Percentiles rank a stretch among this genome's conserved stretches.
These are phyloP conservation scores for Dryobates pubescens DNA, from an alignment of 2,797 vertebrate species.

Conservation along the genomic window DNA sequence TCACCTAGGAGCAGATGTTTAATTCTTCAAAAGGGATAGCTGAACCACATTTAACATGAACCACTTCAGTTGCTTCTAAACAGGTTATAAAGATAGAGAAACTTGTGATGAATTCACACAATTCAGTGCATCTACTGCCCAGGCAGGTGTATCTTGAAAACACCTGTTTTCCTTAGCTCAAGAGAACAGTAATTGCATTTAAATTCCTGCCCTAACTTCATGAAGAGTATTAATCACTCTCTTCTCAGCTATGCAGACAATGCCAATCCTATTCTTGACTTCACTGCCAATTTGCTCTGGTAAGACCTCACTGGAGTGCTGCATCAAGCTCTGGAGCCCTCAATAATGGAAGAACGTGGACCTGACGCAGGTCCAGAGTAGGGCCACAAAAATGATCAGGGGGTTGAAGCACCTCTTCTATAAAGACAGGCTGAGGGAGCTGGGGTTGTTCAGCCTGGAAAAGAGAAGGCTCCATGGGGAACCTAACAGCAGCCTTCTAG, in stretches of 20 bases:
- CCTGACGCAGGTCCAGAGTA: too few relatives aligned
- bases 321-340: too few relatives aligned
- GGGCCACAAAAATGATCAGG: too few relatives aligned
- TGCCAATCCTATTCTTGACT: neutral
- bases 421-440: too few relatives aligned
- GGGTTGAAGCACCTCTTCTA: too few relatives aligned
- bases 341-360: too few relatives aligned
- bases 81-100: neutral
- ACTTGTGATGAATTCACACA: constrained; percentile 13
- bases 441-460: too few relatives aligned
- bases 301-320: too few relatives aligned
- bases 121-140: neutral
- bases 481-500: too few relatives aligned
- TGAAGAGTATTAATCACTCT: neutral
- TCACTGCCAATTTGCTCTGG: too few relatives aligned
- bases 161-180: neutral
- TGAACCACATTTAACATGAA: neutral
- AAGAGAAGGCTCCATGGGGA: too few relatives aligned
- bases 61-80: neutral
- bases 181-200: neutral
- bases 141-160: constrained; percentile 15
- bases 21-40: neutral
- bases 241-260: neutral
- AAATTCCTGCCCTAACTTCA: neutral
- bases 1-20: neutral